Conservation (phyloP, 2,888 invertebrate genomes). For the Calliopum simillimum region DNA sequence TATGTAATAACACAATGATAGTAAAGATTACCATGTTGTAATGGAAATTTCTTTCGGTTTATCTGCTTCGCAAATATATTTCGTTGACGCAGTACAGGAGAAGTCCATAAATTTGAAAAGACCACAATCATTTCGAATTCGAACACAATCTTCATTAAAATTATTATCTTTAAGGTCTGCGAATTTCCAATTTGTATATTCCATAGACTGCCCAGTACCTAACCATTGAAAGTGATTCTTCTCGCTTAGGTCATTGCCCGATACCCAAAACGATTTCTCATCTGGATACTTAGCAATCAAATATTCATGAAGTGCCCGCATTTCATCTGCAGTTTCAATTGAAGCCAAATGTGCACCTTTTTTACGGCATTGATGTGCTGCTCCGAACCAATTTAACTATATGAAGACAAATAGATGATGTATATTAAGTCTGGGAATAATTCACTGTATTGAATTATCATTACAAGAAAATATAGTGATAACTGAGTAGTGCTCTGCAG, state of each 20-base stretch:
- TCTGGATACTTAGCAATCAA: slow-evolving; percentile 50
- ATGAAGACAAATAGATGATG: too few relatives aligned
- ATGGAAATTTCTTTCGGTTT: too few relatives aligned
- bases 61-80: too few relatives aligned
- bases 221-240: slow-evolving; percentile 57
- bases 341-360: slow-evolving; percentile 56
- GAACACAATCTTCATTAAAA: slow-evolving; percentile 55
- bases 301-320: slow-evolving; percentile 50
- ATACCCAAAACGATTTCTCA: slow-evolving; percentile 56
- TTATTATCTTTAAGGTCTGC: slow-evolving; percentile 55
- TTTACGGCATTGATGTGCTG: slow-evolving; percentile 54
- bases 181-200: slow-evolving; percentile 54
- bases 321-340: slow-evolving; percentile 53
- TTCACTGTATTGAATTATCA: too few relatives aligned
- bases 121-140: slow-evolving; percentile 50
- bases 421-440: too few relatives aligned
- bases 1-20: too few relatives aligned
- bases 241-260: slow-evolving; percentile 55
- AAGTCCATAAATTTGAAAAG: slow-evolving; percentile 55
- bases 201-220: slow-evolving; percentile 53
- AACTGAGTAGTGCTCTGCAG: too few relatives aligned
- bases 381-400: slow-evolving; percentile 56
- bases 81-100: too few relatives aligned
- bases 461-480: too few relatives aligned
- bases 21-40: too few relatives aligned